Percentiles rank a stretch among this genome's conserved stretches.
phyloP scores from a whole-genome alignment of 2,797 vertebrate species.

The Halcyon badia region DNA sequence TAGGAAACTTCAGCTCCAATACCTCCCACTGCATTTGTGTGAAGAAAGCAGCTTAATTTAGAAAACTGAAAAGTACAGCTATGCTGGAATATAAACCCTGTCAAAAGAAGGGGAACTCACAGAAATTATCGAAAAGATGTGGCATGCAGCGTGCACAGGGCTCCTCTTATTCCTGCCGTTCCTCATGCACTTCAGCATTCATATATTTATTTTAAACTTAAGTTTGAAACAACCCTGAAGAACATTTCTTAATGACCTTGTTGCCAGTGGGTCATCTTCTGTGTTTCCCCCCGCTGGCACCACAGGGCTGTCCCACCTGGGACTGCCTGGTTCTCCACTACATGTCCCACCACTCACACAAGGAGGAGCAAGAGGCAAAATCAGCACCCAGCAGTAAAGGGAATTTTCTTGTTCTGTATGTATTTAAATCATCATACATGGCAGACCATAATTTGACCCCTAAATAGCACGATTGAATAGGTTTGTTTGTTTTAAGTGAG shows the following conservation, averaged over 20 bases:
- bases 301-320: not conserved
- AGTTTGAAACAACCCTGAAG: not conserved
- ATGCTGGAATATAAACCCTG: not conserved
- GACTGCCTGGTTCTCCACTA: not conserved
- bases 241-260: not conserved
- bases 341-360: not conserved
- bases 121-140: not conserved
- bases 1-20: not conserved
- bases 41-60: not conserved
- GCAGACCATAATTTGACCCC: not conserved
- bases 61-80: not conserved
- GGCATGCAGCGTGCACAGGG: not conserved
- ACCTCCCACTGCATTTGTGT: not conserved
- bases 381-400: not conserved
- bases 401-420: not conserved
- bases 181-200: not conserved
- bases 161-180: not conserved
- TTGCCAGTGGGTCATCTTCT: not conserved
- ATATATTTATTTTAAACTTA: not conserved
- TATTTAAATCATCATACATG: not conserved
- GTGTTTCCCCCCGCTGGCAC: not conserved
- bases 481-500: not conserved
- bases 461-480: not conserved
- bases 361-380: not conserved
- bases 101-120: accelerated